Conservation (phyloP, 1,140 invertebrate species). For the Bilobella aurantiaca region DNA sequence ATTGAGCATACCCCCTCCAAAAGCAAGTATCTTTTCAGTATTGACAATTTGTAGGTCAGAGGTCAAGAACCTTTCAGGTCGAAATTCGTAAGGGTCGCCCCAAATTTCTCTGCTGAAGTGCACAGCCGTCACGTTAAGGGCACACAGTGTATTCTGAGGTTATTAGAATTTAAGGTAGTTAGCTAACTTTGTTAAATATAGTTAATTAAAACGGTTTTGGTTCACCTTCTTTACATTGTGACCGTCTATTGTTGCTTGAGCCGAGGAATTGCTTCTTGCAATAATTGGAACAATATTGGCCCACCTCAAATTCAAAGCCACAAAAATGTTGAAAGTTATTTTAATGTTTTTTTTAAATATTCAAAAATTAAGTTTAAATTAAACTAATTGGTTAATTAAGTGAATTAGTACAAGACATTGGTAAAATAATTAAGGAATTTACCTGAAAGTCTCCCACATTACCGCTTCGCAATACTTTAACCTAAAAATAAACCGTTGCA, state of each 20-base stretch:
- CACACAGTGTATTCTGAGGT: neutral
- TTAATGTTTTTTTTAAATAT: neutral
- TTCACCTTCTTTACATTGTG: neutral
- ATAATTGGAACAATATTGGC: neutral
- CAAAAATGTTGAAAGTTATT: neutral
- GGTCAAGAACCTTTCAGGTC: slow-evolving; percentile 43
- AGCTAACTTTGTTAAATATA: neutral
- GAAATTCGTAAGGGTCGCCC: slow-evolving; percentile 40
- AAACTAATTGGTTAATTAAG: neutral
- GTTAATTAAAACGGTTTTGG: neutral
- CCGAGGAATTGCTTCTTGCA: neutral
- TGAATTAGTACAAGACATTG: too few relatives aligned
- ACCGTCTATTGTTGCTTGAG: neutral
- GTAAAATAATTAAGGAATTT: too few relatives aligned
- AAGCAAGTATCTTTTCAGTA: slow-evolving; percentile 6
- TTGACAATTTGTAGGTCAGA: slow-evolving; percentile 9
- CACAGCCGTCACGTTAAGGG: slow-evolving; percentile 31
- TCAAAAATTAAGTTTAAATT: neutral
- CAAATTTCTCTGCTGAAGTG: slow-evolving; percentile 40
- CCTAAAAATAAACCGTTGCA: neutral
- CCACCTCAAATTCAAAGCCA: neutral
- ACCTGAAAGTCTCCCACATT: neutral
- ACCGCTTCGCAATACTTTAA: neutral
- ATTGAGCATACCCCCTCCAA: slow-evolving; percentile 8
- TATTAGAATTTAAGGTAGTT: neutral